Conservation (phyloP, 2,113 vertebrate genomes). For the Pollachius pollachius region DNA sequence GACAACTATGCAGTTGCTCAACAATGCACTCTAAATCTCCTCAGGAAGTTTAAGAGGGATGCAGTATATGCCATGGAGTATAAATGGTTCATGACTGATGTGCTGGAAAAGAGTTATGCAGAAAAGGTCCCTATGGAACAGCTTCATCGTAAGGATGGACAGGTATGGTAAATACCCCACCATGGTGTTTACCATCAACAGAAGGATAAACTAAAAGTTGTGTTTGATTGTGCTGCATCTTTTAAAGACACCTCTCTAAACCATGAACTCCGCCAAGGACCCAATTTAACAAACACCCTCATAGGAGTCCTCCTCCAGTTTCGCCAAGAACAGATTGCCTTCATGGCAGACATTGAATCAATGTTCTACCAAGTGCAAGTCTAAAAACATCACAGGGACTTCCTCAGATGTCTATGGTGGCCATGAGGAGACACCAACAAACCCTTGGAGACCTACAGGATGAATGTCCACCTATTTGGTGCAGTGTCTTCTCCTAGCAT, state of each 20-base stretch:
- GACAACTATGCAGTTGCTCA: not conserved
- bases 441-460: no score
- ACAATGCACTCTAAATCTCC: not conserved
- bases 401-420: no score
- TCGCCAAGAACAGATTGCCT: not conserved
- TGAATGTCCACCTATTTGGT: no score
- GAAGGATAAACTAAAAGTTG: not conserved
- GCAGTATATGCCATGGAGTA: not conserved
- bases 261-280: not conserved
- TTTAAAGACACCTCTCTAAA: conserved; percentile 12
- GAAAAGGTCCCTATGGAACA: not conserved
- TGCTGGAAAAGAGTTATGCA: not conserved
- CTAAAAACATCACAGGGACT: no score
- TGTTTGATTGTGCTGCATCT: conserved; percentile 9
- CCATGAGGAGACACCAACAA: no score
- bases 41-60: not conserved
- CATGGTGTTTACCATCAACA: conserved; percentile 5
- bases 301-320: conserved; percentile 1
- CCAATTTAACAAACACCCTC: conserved; percentile 10
- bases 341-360: no score
- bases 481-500: no score
- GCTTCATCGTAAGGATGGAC: not conserved
- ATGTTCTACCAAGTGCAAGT: no score
- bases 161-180: conserved; percentile 7
- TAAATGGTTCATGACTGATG: not conserved